Base-by-base conservation (phyloP, 2,797 vertebrate species). In the Macroramphosus scolopax region DNA sequence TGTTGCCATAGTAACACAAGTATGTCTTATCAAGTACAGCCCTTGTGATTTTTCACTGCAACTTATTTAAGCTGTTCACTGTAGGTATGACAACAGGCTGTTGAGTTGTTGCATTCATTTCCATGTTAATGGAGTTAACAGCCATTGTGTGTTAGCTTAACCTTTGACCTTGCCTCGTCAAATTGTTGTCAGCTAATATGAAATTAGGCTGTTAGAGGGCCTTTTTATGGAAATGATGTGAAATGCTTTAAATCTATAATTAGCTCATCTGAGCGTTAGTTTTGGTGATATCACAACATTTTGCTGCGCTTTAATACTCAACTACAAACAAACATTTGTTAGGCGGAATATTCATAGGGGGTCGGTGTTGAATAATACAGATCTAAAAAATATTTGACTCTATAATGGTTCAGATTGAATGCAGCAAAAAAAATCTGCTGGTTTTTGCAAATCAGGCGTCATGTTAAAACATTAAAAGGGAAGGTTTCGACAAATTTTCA, bases 1-100 rank as follows among this genome's bases (percentile, higher is more conserved):
- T 78, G 90, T 92, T 92, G 85, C 87, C 88, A 91, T 92, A 88
- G 89, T 89, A 92, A 92, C 90, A 88, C 76, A 86, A 88, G 87
- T 90, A 90, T 90, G 86, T 90, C 89, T 89, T 91, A 90, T 92
- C 87, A 90, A 91, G 90, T 89, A 83, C 78, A 78, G 87, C 87
- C 89, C 89, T 92, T 88, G 84, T 91, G 86, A 82, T 86, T 83
- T 87, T 79, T 82, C 80, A 81, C 82, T 87, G 87, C 82, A 92
- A 92, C 89, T 92, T 92, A 91, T 92, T 91, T 91, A 85, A 85
- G 84, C 85, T 85, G 67, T 89, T 89, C 83, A 88, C 83, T 87
- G 89, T 90, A 91, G 89, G 89, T 90, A 89, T 91, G 89, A 90
- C 90, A 91, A 89, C 89, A 89, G 87, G 85, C 87, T 87, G 56